A percentile compares a stretch with the other conserved stretches of the same genome.
These are phyloP conservation scores for Drosophila littoralis DNA, from an alignment of 1,140 invertebrate species.

Conservation along the genomic window DNA sequence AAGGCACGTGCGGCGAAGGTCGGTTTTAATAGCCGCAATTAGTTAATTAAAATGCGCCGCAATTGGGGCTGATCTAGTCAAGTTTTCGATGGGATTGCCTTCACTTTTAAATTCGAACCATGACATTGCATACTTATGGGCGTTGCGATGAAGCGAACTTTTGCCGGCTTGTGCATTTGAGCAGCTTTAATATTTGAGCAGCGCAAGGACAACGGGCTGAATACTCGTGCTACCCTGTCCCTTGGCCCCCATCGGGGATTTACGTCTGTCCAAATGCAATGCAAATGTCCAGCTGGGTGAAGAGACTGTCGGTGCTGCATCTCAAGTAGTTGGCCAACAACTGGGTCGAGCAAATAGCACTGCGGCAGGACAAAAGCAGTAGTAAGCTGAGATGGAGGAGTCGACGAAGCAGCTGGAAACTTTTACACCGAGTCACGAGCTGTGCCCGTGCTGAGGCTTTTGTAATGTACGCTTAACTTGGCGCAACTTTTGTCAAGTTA, in stretches of 20 bases:
- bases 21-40: constrained; percentile 48
- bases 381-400: constrained; percentile 1
- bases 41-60: constrained; percentile 41
- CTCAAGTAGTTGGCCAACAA: constrained; percentile 64
- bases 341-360: constrained; percentile 25
- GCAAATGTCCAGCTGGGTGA: constrained; percentile 59
- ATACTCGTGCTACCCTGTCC: constrained; percentile 9
- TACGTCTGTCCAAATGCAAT: constrained; percentile 76
- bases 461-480: constrained; percentile 69
- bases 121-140: constrained; percentile 45
- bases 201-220: constrained; percentile 31
- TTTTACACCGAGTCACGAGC: constrained; percentile 2
- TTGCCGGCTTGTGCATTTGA: constrained; percentile 50
- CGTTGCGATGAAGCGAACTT: constrained; percentile 66
- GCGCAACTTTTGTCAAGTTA: constrained; percentile 70
- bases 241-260: constrained; percentile 46
- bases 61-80: constrained; percentile 5
- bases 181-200: constrained; percentile 69
- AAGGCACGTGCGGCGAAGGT: constrained; percentile 16
- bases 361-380: constrained; percentile 2
- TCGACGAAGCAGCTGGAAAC: neutral
- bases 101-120: constrained; percentile 27
- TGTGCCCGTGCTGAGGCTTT: constrained; percentile 45
- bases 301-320: constrained; percentile 60
- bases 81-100: constrained; percentile 17